Evolutionary conservation across 1,140 invertebrate genomes (phyloP).

Genomic region (Diachasma alloeum): DNA sequence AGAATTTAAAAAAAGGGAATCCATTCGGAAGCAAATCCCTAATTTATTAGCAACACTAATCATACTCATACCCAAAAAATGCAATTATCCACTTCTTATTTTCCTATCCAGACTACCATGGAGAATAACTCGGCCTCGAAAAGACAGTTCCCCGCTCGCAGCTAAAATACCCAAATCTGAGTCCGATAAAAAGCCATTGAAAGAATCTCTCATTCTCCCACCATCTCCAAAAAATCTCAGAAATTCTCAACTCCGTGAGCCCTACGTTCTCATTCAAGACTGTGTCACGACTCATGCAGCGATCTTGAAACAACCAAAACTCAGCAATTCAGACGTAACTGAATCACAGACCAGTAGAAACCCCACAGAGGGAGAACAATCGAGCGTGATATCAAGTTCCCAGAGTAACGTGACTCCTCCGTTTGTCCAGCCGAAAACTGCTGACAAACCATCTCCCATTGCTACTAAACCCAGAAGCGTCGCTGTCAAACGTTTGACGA

Average conservation of each 20-base stretch:
- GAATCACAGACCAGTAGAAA: background rate
- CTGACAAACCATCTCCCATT: background rate
- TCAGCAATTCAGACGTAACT: background rate
- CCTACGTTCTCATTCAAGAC: background rate
- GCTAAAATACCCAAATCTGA: background rate
- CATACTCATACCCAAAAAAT: too few relatives aligned
- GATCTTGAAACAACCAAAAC: background rate
- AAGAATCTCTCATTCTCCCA: background rate
- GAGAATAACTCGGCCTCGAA: background rate
- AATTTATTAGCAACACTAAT: too few relatives aligned
- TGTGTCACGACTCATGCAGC: background rate
- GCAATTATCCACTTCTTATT: background rate
- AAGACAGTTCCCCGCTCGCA: background rate
- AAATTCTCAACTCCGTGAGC: background rate
- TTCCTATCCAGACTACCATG: background rate
- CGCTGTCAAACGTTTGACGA: background rate
- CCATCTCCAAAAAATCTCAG: background rate
- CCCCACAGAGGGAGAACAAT: background rate
- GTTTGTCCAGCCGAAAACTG: background rate
- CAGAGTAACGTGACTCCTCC: background rate
- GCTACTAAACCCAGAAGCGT: background rate
- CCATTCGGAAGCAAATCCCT: background rate
- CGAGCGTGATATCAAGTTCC: background rate
- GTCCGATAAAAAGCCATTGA: background rate
- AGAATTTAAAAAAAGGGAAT: background rate